These are phyloP conservation scores for Popillia japonica DNA, from an alignment of 1,140 invertebrate genomes.

Conservation along the genomic window DNA sequence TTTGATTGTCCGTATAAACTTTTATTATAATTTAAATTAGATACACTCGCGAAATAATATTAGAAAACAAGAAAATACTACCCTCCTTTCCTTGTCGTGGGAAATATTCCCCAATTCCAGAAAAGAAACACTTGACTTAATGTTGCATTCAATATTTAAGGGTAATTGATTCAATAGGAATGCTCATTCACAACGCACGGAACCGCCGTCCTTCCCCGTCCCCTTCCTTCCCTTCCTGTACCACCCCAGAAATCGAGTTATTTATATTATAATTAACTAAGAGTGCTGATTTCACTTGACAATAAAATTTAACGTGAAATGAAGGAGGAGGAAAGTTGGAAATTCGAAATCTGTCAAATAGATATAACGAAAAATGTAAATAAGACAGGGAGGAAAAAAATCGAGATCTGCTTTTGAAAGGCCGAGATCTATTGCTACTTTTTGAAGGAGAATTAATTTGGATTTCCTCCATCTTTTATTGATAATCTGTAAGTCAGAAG, in stretches of 20 bases:
- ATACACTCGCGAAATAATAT: no score
- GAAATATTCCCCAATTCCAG: background rate
- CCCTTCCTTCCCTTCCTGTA: background rate
- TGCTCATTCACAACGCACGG: background rate
- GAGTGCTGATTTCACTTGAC: background rate
- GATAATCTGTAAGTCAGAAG: no score
- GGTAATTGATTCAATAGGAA: conserved; percentile 6
- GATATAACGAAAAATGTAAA: background rate
- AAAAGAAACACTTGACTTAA: conserved; percentile 3
- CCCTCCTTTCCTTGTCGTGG: background rate
- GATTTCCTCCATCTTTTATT: no score
- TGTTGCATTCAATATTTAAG: background rate
- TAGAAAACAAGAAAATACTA: no score
- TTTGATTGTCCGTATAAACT: conserved; percentile 6
- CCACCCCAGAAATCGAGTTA: background rate
- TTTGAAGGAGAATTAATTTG: no score
- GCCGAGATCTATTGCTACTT: no score
- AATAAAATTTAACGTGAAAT: conserved; percentile 1
- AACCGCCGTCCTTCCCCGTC: no score
- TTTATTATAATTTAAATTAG: conserved; percentile 13
- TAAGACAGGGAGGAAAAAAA: background rate
- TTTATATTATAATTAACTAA: conserved; percentile 8
- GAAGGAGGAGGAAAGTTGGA: no score
- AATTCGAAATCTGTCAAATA: no score
- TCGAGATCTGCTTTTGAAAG: no score